phyloP scores from a whole-genome alignment of 35 echinoderm and acorn worm genomes.

The Hemicentrotus pulcherrimus region DNA sequence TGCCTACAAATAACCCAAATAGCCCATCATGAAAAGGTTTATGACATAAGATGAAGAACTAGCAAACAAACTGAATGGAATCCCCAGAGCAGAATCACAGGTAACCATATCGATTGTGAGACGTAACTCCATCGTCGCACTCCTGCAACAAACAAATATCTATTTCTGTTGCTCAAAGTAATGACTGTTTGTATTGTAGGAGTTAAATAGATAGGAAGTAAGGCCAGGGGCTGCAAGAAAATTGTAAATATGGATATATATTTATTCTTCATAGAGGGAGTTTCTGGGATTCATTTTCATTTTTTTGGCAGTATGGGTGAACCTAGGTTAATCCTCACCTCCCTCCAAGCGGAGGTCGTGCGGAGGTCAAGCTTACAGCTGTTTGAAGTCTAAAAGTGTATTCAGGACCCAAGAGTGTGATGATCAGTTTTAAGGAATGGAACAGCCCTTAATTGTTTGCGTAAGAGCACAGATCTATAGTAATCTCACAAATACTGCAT shows the following conservation, averaged over 20 bases:
- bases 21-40: slow-evolving; percentile 10
- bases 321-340: slow-evolving; percentile 16
- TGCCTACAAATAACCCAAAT: slow-evolving; percentile 10
- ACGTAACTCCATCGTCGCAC: background rate
- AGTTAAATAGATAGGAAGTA: background rate
- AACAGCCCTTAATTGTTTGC: background rate
- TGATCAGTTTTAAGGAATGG: background rate
- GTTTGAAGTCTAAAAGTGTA: background rate
- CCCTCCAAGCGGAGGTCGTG: background rate
- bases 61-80: slow-evolving; percentile 3
- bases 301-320: background rate
- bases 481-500: background rate
- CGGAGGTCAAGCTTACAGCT: background rate
- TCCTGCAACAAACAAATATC: background rate
- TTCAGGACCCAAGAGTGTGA: background rate
- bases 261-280: background rate
- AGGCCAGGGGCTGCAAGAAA: background rate
- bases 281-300: background rate
- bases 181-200: slow-evolving; percentile 2
- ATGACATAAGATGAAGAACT: background rate
- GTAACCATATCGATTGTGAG: background rate
- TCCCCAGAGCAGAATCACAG: background rate
- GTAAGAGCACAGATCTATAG: background rate
- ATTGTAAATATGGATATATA: background rate
- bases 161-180: background rate